These are phyloP conservation scores for Iselma pallidipennis DNA, from an alignment of 2,888 invertebrate species.

Conservation along the genomic window DNA sequence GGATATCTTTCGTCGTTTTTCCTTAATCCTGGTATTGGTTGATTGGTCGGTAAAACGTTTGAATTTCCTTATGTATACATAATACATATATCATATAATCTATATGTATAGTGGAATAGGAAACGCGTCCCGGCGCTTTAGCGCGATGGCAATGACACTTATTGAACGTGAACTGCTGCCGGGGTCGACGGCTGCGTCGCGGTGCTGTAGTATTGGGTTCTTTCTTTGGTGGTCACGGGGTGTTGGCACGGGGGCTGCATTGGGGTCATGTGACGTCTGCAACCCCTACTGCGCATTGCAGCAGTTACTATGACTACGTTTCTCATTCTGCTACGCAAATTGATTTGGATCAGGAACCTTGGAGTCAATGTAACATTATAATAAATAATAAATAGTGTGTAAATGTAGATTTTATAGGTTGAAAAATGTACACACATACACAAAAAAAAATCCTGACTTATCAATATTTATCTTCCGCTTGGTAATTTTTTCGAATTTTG, in stretches of 20 bases:
- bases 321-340: constrained; percentile 28
- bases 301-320: constrained; percentile 49
- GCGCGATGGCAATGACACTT: constrained; percentile 56
- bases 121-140: neutral
- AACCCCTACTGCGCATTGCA: constrained; percentile 48
- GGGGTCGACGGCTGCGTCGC: constrained; percentile 52
- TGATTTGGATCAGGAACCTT: constrained; percentile 10
- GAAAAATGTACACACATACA: neutral
- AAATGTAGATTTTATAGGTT: neutral
- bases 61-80: neutral
- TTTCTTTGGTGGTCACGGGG: constrained; percentile 47
- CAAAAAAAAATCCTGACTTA: neutral
- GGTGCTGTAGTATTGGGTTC: constrained; percentile 45
- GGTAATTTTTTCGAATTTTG: neutral
- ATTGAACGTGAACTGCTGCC: constrained; percentile 63
- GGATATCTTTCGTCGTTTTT: neutral
- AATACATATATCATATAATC: neutral
- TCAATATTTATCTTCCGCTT: neutral
- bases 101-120: neutral
- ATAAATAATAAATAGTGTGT: neutral
- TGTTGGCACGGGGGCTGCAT: constrained; percentile 33
- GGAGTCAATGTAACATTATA: neutral
- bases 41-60: constrained; percentile 26
- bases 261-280: constrained; percentile 48
- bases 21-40: constrained; percentile 12